Base-by-base conservation (phyloP, 2,888 invertebrate genomes). In the Entomobrya multifasciata region DNA sequence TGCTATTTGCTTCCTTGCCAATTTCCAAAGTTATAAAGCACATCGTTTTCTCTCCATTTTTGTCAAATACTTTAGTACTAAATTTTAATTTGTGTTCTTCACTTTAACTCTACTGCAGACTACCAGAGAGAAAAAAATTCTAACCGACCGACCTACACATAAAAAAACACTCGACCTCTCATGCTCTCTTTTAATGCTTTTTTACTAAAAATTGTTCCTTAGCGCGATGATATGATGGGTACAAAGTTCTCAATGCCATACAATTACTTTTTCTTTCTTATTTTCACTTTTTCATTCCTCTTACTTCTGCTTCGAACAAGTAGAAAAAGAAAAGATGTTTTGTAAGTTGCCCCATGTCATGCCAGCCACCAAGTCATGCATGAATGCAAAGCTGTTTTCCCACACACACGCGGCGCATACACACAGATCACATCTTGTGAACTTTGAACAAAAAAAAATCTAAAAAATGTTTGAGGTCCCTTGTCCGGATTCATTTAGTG, bases 11-110 rank as follows among this genome's bases (percentile, higher is more conserved):
- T 81, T 86, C 86, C 62, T 80, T 86, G 86, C 86, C 86, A 86
- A 86, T 86, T 86, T 80, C 86, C 55, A 70, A 80, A 65, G 86
- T 81, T 80, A 80, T 86, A 81, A 86, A 86, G 67, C 76, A 86
- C 81, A 65, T 81, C 86, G 86, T 86, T 86, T 70, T 80, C 86
- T 81, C 86, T 80, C 86, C 80, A 86, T 86, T 86, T 86, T 86
- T 86, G 86, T 86, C 86, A 86, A 86, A 86, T 86, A 80, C 79
- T 80, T 86, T 86, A n/a, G 79, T 80, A 86, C 79, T 86, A 86
- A 86, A 86, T 77, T 86, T 81, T 86, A 86, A 86, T 86, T 81
- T 86, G 86, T 86, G 81, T 81, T 86, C 77, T 81, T 70, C 76
- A 67, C 81, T 86, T 81, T 77, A 8, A n/a, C n/a, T 67, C 52